phyloP scores from a whole-genome alignment of 2,888 invertebrate species.

The Drosophila pseudotalamancana region DNA sequence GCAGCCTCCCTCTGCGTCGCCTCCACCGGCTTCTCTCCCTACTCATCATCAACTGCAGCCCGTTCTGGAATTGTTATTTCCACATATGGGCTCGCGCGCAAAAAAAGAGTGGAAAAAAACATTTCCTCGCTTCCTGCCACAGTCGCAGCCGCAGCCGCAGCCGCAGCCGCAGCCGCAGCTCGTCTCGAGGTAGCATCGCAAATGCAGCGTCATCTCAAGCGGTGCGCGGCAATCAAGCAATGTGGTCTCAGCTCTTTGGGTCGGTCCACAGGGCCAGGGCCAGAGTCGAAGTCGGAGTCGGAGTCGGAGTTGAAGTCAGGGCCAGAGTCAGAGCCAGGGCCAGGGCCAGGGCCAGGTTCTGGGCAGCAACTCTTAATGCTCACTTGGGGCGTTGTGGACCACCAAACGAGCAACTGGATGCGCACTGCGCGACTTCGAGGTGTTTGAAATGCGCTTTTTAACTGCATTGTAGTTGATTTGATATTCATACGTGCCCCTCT shows the following conservation, averaged over 20 bases:
- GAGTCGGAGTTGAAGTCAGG: conserved; percentile 7
- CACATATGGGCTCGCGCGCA: conserved; percentile 69
- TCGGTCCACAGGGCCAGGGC: conserved; percentile 5
- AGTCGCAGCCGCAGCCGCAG: conserved; percentile 18
- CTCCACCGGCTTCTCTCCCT: not conserved
- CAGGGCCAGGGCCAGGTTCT: conserved; percentile 13
- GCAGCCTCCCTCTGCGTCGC: not conserved
- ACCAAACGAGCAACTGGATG: conserved; percentile 65
- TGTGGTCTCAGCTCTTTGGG: conserved; percentile 46
- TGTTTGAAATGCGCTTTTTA: conserved; percentile 76
- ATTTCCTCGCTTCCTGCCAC: conserved; percentile 71
- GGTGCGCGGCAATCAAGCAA: conserved; percentile 72
- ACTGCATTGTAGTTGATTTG: conserved; percentile 77
- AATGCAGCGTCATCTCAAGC: conserved; percentile 73
- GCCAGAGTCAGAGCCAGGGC: conserved; percentile 7
- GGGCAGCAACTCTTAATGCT: conserved; percentile 61
- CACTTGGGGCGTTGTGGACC: conserved; percentile 68
- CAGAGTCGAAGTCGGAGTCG: conserved; percentile 8
- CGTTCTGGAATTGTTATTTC: conserved; percentile 70
- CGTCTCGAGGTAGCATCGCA: conserved; percentile 54
- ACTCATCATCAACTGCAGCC: conserved; percentile 22
- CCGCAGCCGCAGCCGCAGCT: conserved; percentile 17
- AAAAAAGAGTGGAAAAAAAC: conserved; percentile 29
- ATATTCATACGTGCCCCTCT: conserved; percentile 64
- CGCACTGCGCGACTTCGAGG: conserved; percentile 47